Conservation (phyloP, 2,797 vertebrate species). For the Denticeps clupeoides region DNA sequence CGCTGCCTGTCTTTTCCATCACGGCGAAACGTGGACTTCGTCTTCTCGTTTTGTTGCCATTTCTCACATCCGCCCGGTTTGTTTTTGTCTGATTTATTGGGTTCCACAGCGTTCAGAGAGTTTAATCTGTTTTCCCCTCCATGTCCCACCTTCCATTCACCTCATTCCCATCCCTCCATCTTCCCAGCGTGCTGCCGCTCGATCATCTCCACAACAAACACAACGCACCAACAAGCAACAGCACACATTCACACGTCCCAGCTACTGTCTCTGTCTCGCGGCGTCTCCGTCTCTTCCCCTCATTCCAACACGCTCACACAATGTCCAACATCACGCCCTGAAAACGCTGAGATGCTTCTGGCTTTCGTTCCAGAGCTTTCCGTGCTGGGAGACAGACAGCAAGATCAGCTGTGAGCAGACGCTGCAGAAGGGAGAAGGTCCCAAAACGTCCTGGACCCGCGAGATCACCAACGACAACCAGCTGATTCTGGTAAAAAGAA, state of each 20-base stretch:
- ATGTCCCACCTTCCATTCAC: background rate
- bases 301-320: background rate
- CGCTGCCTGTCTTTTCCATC: no score
- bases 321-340: background rate
- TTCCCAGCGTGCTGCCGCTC: slow-evolving; percentile 7
- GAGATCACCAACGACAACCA: slow-evolving; percentile 81
- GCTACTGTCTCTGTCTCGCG: slow-evolving; percentile 8
- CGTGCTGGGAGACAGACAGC: slow-evolving; percentile 72
- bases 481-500: slow-evolving; percentile 78
- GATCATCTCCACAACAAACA: slow-evolving; percentile 47
- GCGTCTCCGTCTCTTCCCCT: background rate
- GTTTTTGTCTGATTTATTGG: no score
- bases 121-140: background rate
- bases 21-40: no score
- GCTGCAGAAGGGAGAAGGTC: slow-evolving; percentile 80
- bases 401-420: slow-evolving; percentile 85
- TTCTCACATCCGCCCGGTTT: no score
- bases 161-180: background rate
- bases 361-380: slow-evolving; percentile 47
- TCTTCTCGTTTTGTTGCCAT: no score
- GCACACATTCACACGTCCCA: slow-evolving; percentile 37
- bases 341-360: background rate
- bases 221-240: slow-evolving; percentile 35
- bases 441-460: slow-evolving; percentile 79
- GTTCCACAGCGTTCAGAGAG: no score